A percentile compares a stretch with the other conserved stretches of the same genome.
Conservation (phyloP, 2,888 invertebrate species). For the Polyommatus icarus region DNA sequence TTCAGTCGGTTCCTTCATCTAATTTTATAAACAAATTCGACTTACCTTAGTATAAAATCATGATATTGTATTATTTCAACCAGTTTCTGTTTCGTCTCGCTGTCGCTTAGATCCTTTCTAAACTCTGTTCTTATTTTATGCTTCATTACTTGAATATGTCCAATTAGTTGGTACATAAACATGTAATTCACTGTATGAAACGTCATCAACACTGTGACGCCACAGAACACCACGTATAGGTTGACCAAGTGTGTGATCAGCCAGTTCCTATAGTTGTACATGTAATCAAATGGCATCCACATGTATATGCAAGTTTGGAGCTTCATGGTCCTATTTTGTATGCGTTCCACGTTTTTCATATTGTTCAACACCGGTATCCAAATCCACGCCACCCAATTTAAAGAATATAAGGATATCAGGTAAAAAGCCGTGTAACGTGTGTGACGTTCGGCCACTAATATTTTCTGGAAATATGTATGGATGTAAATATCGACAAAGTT, state of each 20-base stretch:
- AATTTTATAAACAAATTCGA: slow-evolving; percentile 31
- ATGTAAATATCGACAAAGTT: too few relatives aligned
- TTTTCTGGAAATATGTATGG: slow-evolving; percentile 43
- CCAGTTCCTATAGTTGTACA: slow-evolving; percentile 48
- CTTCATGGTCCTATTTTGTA: slow-evolving; percentile 45
- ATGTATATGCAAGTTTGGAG: slow-evolving; percentile 50
- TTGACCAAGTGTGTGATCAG: slow-evolving; percentile 43
- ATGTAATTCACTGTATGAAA: slow-evolving; percentile 49
- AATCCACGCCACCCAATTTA: slow-evolving; percentile 45
- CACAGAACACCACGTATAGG: slow-evolving; percentile 41
- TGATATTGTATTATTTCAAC: slow-evolving; percentile 48
- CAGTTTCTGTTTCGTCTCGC: slow-evolving; percentile 44
- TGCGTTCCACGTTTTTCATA: slow-evolving; percentile 43
- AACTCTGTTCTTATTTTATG: slow-evolving; percentile 45
- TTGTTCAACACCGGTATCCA: slow-evolving; percentile 45
- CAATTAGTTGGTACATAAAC: slow-evolving; percentile 50
- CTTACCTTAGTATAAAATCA: slow-evolving; percentile 49
- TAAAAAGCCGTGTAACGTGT: slow-evolving; percentile 43
- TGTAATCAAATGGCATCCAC: slow-evolving; percentile 53
- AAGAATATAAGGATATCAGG: slow-evolving; percentile 38
- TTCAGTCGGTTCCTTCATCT: too few relatives aligned
- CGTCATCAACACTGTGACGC: slow-evolving; percentile 40
- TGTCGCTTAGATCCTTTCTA: slow-evolving; percentile 39
- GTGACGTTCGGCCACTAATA: slow-evolving; percentile 43
- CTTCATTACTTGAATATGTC: slow-evolving; percentile 51